Percentiles rank a stretch among this genome's conserved stretches.
phyloP scores from a whole-genome alignment of 2,888 invertebrate genomes.

The Ametastegia equiseti region DNA sequence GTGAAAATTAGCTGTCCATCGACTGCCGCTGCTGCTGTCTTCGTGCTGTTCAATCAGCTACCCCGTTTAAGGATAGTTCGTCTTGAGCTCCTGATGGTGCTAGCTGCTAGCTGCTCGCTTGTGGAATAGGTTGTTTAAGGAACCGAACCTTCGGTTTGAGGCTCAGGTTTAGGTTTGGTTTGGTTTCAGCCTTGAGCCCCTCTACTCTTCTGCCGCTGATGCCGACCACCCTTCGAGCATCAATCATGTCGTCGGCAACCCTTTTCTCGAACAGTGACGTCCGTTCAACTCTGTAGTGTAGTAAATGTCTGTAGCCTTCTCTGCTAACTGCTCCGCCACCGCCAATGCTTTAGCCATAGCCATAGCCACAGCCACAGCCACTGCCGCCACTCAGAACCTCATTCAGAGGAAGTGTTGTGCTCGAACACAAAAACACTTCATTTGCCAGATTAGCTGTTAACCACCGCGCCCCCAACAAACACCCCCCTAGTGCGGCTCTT shows the following conservation, averaged over 20 bases:
- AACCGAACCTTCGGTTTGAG: background rate
- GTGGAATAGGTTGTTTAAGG: slow-evolving; percentile 10
- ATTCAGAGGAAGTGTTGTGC: slow-evolving; percentile 73
- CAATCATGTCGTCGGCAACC: slow-evolving; percentile 75
- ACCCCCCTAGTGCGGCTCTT: background rate
- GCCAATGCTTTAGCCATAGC: background rate
- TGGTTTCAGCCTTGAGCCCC: background rate
- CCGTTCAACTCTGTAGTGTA: too few species aligned
- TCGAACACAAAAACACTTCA: slow-evolving; percentile 76
- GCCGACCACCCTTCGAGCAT: slow-evolving; percentile 68
- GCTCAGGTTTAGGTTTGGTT: background rate
- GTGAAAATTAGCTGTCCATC: slow-evolving; percentile 72
- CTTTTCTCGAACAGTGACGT: slow-evolving; percentile 74
- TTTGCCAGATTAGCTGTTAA: slow-evolving; percentile 76
- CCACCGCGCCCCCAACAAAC: slow-evolving; percentile 56
- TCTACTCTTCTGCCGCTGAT: background rate
- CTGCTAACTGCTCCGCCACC: background rate
- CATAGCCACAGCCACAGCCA: too few species aligned
- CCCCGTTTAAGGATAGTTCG: slow-evolving; percentile 62
- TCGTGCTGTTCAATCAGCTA: slow-evolving; percentile 73
- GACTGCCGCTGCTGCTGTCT: slow-evolving; percentile 24
- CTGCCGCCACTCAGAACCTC: slow-evolving; percentile 1
- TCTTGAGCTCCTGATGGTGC: background rate
- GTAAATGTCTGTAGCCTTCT: slow-evolving; percentile 59
- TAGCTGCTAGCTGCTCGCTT: background rate